These are phyloP conservation scores for Chamaetylas fuelleborni DNA, from an alignment of 2,113 vertebrate genomes.

Conservation along the genomic window DNA sequence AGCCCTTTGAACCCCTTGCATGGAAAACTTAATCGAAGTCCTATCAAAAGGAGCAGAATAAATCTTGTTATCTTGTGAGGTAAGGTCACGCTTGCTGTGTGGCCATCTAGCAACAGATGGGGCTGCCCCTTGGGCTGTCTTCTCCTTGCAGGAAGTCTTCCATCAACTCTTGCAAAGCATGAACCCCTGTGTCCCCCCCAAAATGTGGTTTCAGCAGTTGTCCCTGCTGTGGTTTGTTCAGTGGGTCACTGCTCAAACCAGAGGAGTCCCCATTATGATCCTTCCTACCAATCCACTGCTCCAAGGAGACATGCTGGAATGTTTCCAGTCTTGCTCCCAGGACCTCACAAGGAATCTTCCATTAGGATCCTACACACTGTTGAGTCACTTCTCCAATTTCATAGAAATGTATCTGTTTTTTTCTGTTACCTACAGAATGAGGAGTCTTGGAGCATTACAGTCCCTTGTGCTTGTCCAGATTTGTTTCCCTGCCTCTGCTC, in stretches of 20 bases:
- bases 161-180: conserved; percentile 7
- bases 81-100: neutral
- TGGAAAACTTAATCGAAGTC: neutral
- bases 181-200: neutral
- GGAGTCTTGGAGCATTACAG: neutral
- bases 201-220: conserved; percentile 14
- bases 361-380: neutral
- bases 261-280: neutral
- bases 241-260: neutral
- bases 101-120: neutral
- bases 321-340: neutral
- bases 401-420: neutral
- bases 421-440: neutral
- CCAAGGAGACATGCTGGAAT: too few species aligned
- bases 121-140: neutral
- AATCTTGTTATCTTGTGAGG: conserved; percentile 19
- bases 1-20: neutral
- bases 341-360: neutral
- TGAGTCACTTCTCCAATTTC: neutral
- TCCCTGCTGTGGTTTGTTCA: neutral
- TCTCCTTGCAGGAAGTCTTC: conserved; percentile 47
- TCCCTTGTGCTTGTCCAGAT: neutral
- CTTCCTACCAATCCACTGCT: neutral
- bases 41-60: conserved; percentile 18
- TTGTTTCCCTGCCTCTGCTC: neutral